Base-by-base conservation (phyloP, 2,888 invertebrate species). In the Spilosoma lubricipeda region DNA sequence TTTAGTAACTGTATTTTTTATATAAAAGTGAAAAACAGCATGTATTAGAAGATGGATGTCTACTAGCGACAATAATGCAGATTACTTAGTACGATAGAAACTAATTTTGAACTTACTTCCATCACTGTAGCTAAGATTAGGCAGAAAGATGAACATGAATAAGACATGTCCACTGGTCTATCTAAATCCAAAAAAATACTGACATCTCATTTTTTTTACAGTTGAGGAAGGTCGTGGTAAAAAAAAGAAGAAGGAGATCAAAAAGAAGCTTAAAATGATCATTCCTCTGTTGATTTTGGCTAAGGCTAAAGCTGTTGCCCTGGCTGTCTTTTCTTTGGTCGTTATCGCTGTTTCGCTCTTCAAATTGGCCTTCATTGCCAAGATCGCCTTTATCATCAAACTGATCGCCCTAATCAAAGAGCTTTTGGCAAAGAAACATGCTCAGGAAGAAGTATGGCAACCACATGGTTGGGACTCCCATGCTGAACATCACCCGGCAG, bases 321-420 rank as follows among this genome's bases (percentile, higher is more conserved):
- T 98, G 2, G 92, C 97, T 3, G 97, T 98, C 11, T 84, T 97
- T 15, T 93, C 97, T 64, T 90, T 98, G 23, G 96, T 97, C 30
- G 96, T 97, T 82, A 96, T 98, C 73, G 97, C 97, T 15, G 95
- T 97, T 42, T 95, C 98, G 70, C 96, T 97, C 71, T 93, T 97
- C 89, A 98, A 98, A 91, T 96, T 98, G 73, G 96, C 98, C 33
- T 88, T 98, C 71, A 95, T 98, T 64, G 97, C 98, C 83, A 98
- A 98, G 94, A 95, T 98, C 70, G 98, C 98, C 0, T 96, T 98
- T 81, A 90, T 95, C 64, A 91, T 93, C 82, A 95, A 95, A 80
- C 80, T 93, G 18, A 90, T 95, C 48, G 88, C 91, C 2, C 85
- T 94, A 77, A 87, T 95, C 84, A 95, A 95, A 83, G 90, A 89